A percentile compares a stretch with the other conserved stretches of the same genome.
phyloP scores from a whole-genome alignment of 30 jellyfish, hydroid and myxozoan species.

The Chrysaora quinquecirrha region DNA sequence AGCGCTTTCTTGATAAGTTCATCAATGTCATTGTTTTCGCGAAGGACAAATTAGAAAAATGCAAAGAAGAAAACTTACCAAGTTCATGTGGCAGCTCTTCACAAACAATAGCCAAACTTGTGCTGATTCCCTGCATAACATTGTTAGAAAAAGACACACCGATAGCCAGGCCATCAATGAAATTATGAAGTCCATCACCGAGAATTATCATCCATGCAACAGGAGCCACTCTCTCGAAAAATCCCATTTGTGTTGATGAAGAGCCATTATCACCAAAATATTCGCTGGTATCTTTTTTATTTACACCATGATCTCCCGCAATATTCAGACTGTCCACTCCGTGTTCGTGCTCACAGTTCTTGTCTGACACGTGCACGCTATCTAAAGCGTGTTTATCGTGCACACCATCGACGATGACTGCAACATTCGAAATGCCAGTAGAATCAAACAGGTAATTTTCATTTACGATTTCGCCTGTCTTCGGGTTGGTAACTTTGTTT shows the following conservation, averaged over 20 bases:
- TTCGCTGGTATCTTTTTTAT: constrained; percentile 39
- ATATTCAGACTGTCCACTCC: constrained; percentile 69
- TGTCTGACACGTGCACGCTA: constrained; percentile 50
- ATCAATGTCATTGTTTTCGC: no score
- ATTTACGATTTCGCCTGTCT: not conserved
- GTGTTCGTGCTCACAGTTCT: constrained; percentile 73
- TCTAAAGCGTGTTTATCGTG: constrained; percentile 61
- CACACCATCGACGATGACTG: constrained; percentile 38
- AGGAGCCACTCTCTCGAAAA: constrained; percentile 59
- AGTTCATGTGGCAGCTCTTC: constrained; percentile 88
- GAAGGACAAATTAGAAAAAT: no score
- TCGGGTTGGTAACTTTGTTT: not conserved
- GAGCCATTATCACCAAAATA: constrained; percentile 34
- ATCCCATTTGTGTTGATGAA: constrained; percentile 11
- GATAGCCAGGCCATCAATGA: constrained; percentile 87
- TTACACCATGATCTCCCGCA: no score
- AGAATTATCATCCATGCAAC: constrained; percentile 89
- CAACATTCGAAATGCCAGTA: not conserved
- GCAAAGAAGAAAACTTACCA: constrained; percentile 35
- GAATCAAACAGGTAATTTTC: not conserved
- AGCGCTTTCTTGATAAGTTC: no score
- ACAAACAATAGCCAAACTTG: constrained; percentile 75
- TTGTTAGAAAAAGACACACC: constrained; percentile 78
- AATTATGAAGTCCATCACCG: constrained; percentile 88
- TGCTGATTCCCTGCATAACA: constrained; percentile 73